These are phyloP conservation scores for Spatulosminthurus flaviceps DNA, from an alignment of 2,888 invertebrate species.

Conservation along the genomic window DNA sequence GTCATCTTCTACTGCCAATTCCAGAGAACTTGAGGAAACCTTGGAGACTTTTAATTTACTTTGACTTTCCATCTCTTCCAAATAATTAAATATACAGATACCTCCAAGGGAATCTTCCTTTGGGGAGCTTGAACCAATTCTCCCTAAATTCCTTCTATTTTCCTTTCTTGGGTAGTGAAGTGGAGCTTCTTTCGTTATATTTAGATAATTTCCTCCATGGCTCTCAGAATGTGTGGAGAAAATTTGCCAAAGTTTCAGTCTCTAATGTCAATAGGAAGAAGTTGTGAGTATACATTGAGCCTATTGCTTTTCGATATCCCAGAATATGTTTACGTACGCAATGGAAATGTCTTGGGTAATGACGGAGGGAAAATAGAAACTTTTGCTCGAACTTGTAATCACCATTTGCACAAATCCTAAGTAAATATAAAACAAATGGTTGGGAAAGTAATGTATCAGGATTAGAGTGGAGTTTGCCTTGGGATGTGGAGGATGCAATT, in stretches of 20 bases:
- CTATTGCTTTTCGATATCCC: too few relatives aligned
- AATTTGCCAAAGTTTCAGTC: too few relatives aligned
- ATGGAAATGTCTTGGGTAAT: too few relatives aligned
- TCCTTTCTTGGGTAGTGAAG: too few relatives aligned
- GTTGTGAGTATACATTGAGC: too few relatives aligned
- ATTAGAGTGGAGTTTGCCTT: background rate
- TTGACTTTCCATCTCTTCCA: background rate
- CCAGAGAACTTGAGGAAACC: background rate
- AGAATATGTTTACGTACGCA: too few relatives aligned
- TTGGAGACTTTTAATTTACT: background rate
- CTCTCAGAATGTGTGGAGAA: too few relatives aligned
- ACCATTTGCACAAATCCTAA: constrained; percentile 25
- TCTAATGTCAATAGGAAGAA: too few relatives aligned
- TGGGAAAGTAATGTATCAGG: constrained; percentile 18
- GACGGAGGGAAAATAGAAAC: background rate
- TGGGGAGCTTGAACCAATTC: background rate
- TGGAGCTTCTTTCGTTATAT: too few relatives aligned
- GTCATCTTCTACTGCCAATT: background rate
- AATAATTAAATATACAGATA: constrained; percentile 8
- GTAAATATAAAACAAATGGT: constrained; percentile 18
- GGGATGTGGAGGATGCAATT: background rate
- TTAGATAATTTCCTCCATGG: too few relatives aligned
- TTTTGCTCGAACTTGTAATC: background rate
- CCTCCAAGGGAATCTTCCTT: background rate
- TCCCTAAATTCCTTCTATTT: too few relatives aligned